Evolutionary conservation across 1,140 invertebrate genomes (phyloP).

Genomic region (Centruroides sculpturatus): DNA sequence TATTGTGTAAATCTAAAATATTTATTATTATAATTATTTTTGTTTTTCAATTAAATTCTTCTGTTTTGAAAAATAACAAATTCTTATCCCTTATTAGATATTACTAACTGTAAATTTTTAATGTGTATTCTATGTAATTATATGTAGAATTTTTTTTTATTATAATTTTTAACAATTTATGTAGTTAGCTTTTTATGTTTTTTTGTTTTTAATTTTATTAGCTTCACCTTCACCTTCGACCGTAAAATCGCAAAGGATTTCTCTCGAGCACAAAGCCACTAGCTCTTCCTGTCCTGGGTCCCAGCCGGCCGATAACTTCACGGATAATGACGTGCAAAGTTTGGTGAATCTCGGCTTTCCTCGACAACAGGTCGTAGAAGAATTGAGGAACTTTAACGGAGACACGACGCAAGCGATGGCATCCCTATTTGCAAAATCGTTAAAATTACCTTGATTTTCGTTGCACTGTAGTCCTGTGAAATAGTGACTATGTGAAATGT

Average conservation of each 20-base stretch:
- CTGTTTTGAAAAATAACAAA: neutral
- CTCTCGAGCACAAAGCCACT: neutral
- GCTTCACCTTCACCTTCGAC: neutral
- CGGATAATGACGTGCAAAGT: conserved; percentile 55
- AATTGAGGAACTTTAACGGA: conserved; percentile 60
- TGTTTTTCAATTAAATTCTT: neutral
- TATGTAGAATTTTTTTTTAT: neutral
- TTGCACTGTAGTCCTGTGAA: too few species aligned
- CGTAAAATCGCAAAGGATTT: neutral
- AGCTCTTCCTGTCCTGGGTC: neutral
- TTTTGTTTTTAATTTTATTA: neutral
- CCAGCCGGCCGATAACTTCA: conserved; percentile 45
- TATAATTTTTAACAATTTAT: neutral
- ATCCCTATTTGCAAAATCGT: conserved; percentile 63
- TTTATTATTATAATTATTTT: neutral
- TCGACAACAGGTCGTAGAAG: conserved; percentile 53
- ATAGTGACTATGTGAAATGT: too few species aligned
- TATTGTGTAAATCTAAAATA: neutral
- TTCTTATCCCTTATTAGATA: neutral
- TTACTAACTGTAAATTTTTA: neutral
- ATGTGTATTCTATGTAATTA: neutral
- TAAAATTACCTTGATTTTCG: conserved; percentile 23
- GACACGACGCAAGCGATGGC: conserved; percentile 66
- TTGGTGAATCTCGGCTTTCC: conserved; percentile 58
- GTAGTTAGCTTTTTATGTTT: neutral